Conservation (phyloP, 2,113 vertebrate genomes). For the Alaudala cheleensis region DNA sequence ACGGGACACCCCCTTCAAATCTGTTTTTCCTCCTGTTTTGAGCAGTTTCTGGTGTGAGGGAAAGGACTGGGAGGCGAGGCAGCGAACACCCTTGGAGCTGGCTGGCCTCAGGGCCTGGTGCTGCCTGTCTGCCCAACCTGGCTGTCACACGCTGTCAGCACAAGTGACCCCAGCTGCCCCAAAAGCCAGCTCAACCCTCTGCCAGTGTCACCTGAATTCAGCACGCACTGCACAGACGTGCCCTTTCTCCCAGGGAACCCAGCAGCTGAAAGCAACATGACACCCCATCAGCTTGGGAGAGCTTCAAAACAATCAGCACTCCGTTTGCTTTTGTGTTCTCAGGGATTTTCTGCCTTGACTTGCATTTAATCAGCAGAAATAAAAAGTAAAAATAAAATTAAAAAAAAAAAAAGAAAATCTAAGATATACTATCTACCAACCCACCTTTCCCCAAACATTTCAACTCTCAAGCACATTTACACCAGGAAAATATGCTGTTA, state of each 20-base stretch:
- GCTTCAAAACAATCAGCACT: background rate
- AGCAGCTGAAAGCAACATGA: conserved; percentile 43
- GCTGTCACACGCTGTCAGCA: background rate
- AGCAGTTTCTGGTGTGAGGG: background rate
- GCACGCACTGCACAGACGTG: background rate
- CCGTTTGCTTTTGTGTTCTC: background rate
- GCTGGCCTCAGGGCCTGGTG: background rate
- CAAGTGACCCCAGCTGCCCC: background rate
- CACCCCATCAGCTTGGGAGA: background rate
- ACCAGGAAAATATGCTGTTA: background rate
- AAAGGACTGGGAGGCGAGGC: background rate
- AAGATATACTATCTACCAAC: background rate
- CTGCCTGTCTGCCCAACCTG: background rate
- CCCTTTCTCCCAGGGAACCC: conserved; percentile 1
- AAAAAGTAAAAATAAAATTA: background rate
- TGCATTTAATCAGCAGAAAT: background rate
- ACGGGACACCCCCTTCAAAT: background rate
- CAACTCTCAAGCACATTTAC: background rate
- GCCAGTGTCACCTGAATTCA: background rate
- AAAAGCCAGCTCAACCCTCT: background rate
- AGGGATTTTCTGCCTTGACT: background rate
- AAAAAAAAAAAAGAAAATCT: background rate
- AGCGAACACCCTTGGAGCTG: background rate
- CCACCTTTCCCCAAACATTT: background rate
- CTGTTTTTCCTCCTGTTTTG: background rate